Conservation (phyloP, 2,113 vertebrate genomes). For the Piliocolobus tephrosceles region DNA sequence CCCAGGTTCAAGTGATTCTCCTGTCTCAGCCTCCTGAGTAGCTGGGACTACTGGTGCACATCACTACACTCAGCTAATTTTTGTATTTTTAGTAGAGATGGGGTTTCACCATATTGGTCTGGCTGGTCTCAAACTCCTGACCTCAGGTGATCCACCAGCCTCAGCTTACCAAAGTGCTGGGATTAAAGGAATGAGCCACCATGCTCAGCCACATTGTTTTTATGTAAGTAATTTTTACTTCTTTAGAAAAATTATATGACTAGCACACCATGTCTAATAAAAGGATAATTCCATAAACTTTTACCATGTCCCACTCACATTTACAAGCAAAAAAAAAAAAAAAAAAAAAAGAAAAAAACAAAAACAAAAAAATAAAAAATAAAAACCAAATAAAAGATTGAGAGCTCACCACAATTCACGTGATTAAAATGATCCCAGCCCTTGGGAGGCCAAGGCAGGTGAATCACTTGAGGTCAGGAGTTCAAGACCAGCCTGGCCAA, state of each 20-base stretch:
- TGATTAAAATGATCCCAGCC: neutral
- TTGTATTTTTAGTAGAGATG: too few relatives aligned
- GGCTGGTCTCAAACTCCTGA: too few relatives aligned
- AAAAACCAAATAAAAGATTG: neutral
- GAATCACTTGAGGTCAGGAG: too few relatives aligned
- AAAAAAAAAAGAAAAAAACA: neutral
- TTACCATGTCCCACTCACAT: neutral
- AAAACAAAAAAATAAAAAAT: neutral
- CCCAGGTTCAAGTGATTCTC: too few relatives aligned
- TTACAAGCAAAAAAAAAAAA: neutral
- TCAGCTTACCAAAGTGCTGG: too few relatives aligned
- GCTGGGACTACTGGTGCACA: too few relatives aligned
- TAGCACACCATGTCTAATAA: neutral
- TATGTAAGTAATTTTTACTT: neutral
- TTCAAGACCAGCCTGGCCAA: too few relatives aligned
- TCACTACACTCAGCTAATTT: too few relatives aligned
- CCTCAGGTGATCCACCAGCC: too few relatives aligned
- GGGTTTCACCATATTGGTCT: too few relatives aligned
- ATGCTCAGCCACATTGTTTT: neutral
- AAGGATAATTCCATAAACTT: neutral
- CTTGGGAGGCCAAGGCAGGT: neutral
- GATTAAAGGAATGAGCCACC: too few relatives aligned
- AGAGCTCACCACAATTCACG: neutral
- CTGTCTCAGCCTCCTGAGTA: too few relatives aligned
- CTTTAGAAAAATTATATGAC: slow-evolving; percentile 28